Percentiles rank a stretch among this genome's conserved stretches.
These are phyloP conservation scores for Pammene fasciana DNA, from an alignment of 2,888 invertebrate genomes.

Conservation along the genomic window DNA sequence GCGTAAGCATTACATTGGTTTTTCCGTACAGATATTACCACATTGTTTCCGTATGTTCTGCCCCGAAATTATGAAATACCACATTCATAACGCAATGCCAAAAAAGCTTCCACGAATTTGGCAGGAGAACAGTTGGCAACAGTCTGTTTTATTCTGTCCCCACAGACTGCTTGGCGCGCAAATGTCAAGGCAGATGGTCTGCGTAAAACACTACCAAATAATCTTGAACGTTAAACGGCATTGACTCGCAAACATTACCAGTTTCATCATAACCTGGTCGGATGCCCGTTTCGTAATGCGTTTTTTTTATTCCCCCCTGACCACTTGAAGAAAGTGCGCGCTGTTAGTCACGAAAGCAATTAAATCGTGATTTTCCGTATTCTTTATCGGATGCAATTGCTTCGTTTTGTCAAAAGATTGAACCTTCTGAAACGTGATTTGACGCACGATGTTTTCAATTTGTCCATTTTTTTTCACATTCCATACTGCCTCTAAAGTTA, in stretches of 20 bases:
- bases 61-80: constrained; percentile 26
- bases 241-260: constrained; percentile 14
- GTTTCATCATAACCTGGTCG: constrained; percentile 42
- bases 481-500: background rate
- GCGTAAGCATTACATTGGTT: constrained; percentile 1
- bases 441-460: constrained; percentile 47
- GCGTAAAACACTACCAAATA: constrained; percentile 40
- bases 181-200: constrained; percentile 62
- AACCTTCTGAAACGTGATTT: constrained; percentile 54
- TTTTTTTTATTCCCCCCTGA: constrained; percentile 48
- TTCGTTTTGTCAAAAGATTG: constrained; percentile 50
- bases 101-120: constrained; percentile 46
- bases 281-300: constrained; percentile 52
- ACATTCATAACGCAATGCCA: constrained; percentile 16
- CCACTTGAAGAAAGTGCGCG: constrained; percentile 59
- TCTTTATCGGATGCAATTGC: constrained; percentile 48
- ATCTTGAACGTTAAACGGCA: constrained; percentile 17
- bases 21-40: constrained; percentile 7
- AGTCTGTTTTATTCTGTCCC: constrained; percentile 42
- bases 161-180: constrained; percentile 77
- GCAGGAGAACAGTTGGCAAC: constrained; percentile 60
- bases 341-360: constrained; percentile 62
- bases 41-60: constrained; percentile 6
- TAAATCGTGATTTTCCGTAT: constrained; percentile 59
- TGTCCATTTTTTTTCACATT: constrained; percentile 8